These are phyloP conservation scores for Ophthalmolycus amberensis DNA, from an alignment of 2,113 vertebrate genomes.

Conservation along the genomic window DNA sequence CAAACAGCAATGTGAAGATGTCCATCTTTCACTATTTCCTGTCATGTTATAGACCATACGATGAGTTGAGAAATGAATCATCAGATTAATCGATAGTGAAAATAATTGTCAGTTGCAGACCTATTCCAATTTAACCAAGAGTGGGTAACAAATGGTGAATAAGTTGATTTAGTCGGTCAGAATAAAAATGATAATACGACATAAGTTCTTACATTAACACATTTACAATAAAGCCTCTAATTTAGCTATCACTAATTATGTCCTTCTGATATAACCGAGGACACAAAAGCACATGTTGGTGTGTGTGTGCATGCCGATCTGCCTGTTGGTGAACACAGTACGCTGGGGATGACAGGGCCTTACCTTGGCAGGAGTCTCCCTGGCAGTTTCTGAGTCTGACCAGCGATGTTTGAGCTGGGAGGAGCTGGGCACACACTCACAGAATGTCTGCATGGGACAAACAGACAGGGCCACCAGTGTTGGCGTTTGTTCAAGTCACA, in stretches of 20 bases:
- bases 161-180: neutral
- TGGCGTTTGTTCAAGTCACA: slow-evolving; percentile 67
- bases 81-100: neutral
- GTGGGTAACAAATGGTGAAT: neutral
- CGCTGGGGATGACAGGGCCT: slow-evolving; percentile 53
- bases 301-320: neutral
- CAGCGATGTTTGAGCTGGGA: slow-evolving; percentile 86
- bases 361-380: slow-evolving; percentile 85
- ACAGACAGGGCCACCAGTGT: slow-evolving; percentile 78
- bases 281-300: neutral
- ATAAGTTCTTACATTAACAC: neutral
- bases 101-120: neutral
- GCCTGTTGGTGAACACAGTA: neutral
- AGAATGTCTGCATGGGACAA: slow-evolving; percentile 85
- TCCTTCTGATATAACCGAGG: neutral
- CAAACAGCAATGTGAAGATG: neutral
- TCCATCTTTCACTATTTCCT: neutral
- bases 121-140: neutral
- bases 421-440: slow-evolving; percentile 84
- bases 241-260: neutral
- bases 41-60: neutral
- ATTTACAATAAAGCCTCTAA: neutral
- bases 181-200: neutral
- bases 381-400: slow-evolving; percentile 85
- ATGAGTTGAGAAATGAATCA: neutral